Evolutionary conservation across 2,888 invertebrate genomes (phyloP), one percentile per base, ranked within the genome.

Genomic region (Drosophila nr. perissopoda): DNA sequence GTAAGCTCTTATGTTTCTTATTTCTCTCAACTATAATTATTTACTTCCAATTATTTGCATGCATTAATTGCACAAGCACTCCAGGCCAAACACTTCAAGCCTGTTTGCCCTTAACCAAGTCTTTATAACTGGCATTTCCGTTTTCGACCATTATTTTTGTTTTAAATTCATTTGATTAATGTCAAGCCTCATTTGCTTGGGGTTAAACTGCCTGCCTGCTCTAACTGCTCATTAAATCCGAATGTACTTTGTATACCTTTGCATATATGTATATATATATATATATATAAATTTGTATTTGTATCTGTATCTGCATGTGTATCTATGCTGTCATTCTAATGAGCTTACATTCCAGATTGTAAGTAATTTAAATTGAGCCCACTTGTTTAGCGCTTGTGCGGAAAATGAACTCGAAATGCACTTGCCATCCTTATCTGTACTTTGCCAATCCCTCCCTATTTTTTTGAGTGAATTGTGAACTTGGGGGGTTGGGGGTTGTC

Each of bases 331-430:
- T 78, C 79, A 75, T 77, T 78, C 71, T 76, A 81, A 87, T 78
- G 73, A 87, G 82, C 82, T 87, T 78, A 74, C 87, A 76, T 70
- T 69, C 69, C 73, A 51, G 72, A 69, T 70, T 65, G 80, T 70
- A 87, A 81, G 84, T 87, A 81, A 87, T 87, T 87, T 78, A 81
- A 87, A 89, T 76, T 81, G 87, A 81, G 72, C 72, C 76, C 75
- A 76, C 75, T 75, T 82, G 51, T 27, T 48, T 60, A 34, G 78
- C 59, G 70, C 70, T 83, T 75, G 73, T 58, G 63, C 52, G 59
- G 65, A 65, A 83, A 83, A 87, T 89, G 72, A 89, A 73, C 89
- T 78, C 82, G 60, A 83, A 83, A 63, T 76, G 73, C 68, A 79
- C 63, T 77, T 79, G 53, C 69, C 75, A 31, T 60, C 45, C 72